phyloP scores from a whole-genome alignment of 2,888 invertebrate species.

The Halocaridina rubra region DNA sequence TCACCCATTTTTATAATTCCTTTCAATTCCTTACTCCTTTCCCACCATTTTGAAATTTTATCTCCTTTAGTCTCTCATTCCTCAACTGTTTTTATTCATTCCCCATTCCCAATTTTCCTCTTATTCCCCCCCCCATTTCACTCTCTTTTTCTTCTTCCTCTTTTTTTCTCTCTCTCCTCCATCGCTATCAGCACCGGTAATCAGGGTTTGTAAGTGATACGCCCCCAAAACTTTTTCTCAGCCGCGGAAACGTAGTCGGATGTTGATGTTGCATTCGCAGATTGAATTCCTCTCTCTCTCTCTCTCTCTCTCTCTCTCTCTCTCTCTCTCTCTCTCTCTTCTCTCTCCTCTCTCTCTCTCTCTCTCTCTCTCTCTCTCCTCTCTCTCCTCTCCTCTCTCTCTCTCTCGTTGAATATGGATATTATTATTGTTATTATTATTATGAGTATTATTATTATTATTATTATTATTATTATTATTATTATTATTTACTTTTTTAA shows the following conservation, averaged over 20 bases:
- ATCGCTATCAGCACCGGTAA: background rate
- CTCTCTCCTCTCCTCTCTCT: background rate
- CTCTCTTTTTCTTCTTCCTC: background rate
- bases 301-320: background rate
- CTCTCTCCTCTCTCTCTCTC: constrained; percentile 6
- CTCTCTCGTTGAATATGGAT: background rate
- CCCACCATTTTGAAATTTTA: background rate
- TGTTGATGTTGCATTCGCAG: background rate
- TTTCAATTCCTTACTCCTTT: no score
- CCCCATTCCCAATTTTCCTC: background rate
- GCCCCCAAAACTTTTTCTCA: no score
- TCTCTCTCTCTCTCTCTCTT: constrained; percentile 17
- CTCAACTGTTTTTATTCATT: background rate
- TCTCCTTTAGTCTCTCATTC: background rate
- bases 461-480: background rate
- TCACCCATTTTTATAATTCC: no score
- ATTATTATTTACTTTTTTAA: background rate
- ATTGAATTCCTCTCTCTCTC: background rate
- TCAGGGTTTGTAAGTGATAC: no score
- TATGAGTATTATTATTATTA: background rate
- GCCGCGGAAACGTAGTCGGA: no score
- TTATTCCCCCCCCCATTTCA: background rate
- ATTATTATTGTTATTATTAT: background rate
- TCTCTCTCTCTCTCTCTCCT: background rate
- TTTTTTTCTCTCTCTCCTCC: background rate